These are phyloP conservation scores for Gryon sp. DNA, from an alignment of 1,140 invertebrate species.

Conservation along the genomic window DNA sequence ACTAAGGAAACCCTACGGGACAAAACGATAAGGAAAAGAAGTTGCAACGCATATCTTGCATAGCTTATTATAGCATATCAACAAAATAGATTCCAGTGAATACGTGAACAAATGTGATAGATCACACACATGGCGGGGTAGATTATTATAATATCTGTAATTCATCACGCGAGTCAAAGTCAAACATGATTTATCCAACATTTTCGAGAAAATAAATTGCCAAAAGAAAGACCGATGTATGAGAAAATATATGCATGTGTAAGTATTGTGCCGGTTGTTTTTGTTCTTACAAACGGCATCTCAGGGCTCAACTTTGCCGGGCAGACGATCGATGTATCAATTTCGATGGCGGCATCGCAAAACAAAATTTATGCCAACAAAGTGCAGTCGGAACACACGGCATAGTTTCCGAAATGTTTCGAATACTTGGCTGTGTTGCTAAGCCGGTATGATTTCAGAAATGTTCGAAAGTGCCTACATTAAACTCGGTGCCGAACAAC, in stretches of 20 bases:
- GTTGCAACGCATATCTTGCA: neutral
- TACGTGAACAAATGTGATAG: neutral
- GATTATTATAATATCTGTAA: slow-evolving; percentile 43
- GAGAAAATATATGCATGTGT: too few species aligned
- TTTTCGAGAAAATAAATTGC: neutral
- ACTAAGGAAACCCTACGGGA: slow-evolving; percentile 15
- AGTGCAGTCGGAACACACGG: slow-evolving; percentile 35
- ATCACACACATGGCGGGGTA: neutral
- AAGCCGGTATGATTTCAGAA: slow-evolving; percentile 41
- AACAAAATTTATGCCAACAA: slow-evolving; percentile 46
- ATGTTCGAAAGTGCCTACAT: slow-evolving; percentile 35
- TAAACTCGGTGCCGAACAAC: slow-evolving; percentile 30
- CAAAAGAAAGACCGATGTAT: too few species aligned
- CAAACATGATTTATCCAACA: slow-evolving; percentile 30
- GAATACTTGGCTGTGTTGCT: slow-evolving; percentile 28
- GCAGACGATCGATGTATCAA: slow-evolving; percentile 32
- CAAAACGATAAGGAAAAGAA: slow-evolving; percentile 15
- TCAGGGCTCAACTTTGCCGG: neutral
- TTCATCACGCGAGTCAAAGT: slow-evolving; percentile 19
- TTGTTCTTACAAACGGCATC: slow-evolving; percentile 4
- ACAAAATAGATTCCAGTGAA: slow-evolving; percentile 38
- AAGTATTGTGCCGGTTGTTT: neutral
- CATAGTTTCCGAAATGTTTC: slow-evolving; percentile 50
- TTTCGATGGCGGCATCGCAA: slow-evolving; percentile 14
- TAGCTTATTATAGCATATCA: slow-evolving; percentile 25